Percentiles rank a stretch among this genome's conserved stretches.
Conservation (phyloP, 2,113 vertebrate genomes). For the Vidua chalybeata region DNA sequence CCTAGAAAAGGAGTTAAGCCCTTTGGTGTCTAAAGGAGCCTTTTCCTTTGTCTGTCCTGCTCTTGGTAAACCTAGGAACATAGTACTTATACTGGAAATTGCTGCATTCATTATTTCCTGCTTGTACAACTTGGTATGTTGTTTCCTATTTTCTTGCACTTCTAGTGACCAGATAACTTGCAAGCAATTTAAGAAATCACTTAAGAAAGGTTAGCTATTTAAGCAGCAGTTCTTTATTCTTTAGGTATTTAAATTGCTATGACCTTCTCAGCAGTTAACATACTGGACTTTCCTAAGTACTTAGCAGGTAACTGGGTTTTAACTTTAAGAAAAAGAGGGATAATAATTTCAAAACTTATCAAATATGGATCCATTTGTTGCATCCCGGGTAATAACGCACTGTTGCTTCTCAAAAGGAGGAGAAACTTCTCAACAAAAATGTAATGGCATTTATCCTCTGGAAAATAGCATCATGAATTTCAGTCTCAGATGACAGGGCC, state of each 20-base stretch:
- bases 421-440: neutral
- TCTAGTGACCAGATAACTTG: neutral
- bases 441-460: neutral
- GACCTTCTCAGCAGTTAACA: neutral
- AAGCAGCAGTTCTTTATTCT: neutral
- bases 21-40: neutral
- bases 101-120: neutral
- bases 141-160: neutral
- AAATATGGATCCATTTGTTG: neutral
- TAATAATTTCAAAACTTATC: neutral
- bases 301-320: neutral
- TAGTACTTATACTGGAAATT: neutral
- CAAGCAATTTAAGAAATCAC: neutral
- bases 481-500: neutral
- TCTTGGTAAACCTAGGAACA: neutral
- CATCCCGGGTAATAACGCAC: too few relatives aligned
- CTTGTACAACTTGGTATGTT: neutral
- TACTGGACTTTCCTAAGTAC: neutral
- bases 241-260: neutral
- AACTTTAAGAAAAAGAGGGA: neutral
- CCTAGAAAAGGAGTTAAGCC: neutral
- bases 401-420: neutral
- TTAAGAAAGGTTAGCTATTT: conserved; percentile 1
- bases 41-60: neutral
- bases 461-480: neutral